Evolutionary conservation across 2,797 vertebrate genomes (phyloP).

Genomic region (Tragopan temminckii): DNA sequence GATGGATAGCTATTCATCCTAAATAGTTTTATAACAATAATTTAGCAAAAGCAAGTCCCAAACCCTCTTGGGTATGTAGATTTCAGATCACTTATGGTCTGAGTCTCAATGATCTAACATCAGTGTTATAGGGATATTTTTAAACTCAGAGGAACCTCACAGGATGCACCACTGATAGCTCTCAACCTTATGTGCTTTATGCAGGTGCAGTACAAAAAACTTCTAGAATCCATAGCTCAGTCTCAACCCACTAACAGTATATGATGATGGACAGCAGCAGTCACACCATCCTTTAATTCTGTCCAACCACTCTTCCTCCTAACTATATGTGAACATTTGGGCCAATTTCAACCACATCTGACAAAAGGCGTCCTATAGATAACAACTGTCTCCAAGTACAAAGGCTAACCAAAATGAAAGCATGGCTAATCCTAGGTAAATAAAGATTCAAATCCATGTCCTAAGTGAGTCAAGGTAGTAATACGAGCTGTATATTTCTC

Average conservation of each 20-base stretch:
- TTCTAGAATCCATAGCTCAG: not conserved
- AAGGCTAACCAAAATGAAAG: not conserved
- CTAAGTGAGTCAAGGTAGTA: not conserved
- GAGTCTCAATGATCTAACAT: not conserved
- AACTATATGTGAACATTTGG: not conserved
- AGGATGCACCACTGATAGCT: not conserved
- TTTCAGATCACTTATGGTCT: not conserved
- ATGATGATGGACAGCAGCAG: not conserved
- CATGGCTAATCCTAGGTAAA: not conserved
- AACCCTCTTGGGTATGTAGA: not conserved
- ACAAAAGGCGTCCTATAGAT: not conserved
- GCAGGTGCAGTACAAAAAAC: not conserved
- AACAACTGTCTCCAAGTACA: not conserved
- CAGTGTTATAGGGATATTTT: not conserved
- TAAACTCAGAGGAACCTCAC: not conserved
- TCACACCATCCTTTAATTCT: not conserved
- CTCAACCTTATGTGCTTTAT: not conserved
- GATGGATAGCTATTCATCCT: not conserved
- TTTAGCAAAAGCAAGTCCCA: not conserved
- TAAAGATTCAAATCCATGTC: not conserved
- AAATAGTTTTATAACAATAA: not conserved
- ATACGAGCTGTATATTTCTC: not conserved
- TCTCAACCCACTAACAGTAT: not conserved
- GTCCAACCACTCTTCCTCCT: not conserved
- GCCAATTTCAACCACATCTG: not conserved